Evolutionary conservation across 2,888 invertebrate species (phyloP), one percentile per base, ranked within the genome.

Genomic region (Harpagoxenus sublaevis): DNA sequence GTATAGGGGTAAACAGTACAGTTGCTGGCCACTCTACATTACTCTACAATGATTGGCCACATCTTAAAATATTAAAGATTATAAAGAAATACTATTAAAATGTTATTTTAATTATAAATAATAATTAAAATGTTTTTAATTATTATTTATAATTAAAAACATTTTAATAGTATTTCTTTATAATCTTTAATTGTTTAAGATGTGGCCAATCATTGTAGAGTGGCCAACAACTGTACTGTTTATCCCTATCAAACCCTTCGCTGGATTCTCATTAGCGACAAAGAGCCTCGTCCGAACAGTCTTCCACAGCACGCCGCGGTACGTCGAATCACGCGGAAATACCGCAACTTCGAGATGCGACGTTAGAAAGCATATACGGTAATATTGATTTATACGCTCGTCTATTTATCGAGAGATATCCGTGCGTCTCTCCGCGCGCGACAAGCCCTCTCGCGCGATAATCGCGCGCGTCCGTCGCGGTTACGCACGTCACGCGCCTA

Each of bases 371-470:
- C 18, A 66, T 6, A 35, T 6, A 35, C 53, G 18, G 66, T 28
- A 77, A 66, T 77, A 53, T 68, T 55, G 78, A 68, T 78, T 78
- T 78, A 60, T 73, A 51, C 35, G 9, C 23, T 70, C 31, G 68
- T 35, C n/a, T 71, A 71, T 79, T 79, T 60, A 81, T 73, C 79
- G 45, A 35, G 28, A 73, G 79, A 81, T 48, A 73, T 48, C 18
- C 60, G 35, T n/a, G 45, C 53, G 23, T 45, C 31, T 23, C 23
- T 39, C 42, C 6, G 45, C 45, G 12, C 45, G 45, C 62, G 60
- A 63, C 31, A 45, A 45, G 57, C 68, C 48, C 60, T 9, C 8
- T 28, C 65, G 66, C 68, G 51, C 63, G 60, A 28, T 51, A 68
- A 65, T n/a, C 48, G 55, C 70, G 31, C 53, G 28, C 55, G 31